A percentile compares a stretch with the other conserved stretches of the same genome.
phyloP scores from a whole-genome alignment of 2,888 invertebrate species.

The Agriopis leucophaearia region DNA sequence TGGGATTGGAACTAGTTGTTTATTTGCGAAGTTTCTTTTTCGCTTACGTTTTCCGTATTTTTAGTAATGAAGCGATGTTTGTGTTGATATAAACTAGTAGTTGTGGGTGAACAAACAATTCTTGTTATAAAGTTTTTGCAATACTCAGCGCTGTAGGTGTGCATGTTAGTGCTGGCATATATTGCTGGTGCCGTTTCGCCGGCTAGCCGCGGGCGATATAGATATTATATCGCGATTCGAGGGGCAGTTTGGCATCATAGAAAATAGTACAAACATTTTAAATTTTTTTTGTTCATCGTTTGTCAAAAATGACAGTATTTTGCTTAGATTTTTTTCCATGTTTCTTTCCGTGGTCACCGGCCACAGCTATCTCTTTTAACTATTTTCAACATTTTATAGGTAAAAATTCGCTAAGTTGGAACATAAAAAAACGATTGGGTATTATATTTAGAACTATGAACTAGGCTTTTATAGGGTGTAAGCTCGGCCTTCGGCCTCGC shows the following conservation, averaged over 20 bases:
- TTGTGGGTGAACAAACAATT: conserved; percentile 9
- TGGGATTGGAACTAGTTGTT: conserved; percentile 61
- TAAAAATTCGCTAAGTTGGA: too few relatives aligned
- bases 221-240: conserved; percentile 5
- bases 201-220: conserved; percentile 1
- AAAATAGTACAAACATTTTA: neutral
- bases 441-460: too few relatives aligned
- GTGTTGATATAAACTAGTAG: conserved; percentile 1
- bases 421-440: too few relatives aligned
- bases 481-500: too few relatives aligned
- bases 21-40: conserved; percentile 42
- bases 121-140: conserved; percentile 5
- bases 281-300: too few relatives aligned
- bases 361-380: too few relatives aligned
- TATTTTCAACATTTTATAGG: too few relatives aligned
- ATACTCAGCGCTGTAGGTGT: neutral
- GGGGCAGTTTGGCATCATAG: conserved; percentile 2
- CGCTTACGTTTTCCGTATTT: conserved; percentile 26
- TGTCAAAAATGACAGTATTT: too few relatives aligned
- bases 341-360: too few relatives aligned
- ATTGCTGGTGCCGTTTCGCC: neutral
- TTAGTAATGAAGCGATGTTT: conserved; percentile 8
- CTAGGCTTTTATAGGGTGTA: too few relatives aligned
- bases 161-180: neutral
- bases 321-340: too few relatives aligned